Evolutionary conservation across 2,888 invertebrate genomes (phyloP).

Genomic region (Cantharis lateralis): DNA sequence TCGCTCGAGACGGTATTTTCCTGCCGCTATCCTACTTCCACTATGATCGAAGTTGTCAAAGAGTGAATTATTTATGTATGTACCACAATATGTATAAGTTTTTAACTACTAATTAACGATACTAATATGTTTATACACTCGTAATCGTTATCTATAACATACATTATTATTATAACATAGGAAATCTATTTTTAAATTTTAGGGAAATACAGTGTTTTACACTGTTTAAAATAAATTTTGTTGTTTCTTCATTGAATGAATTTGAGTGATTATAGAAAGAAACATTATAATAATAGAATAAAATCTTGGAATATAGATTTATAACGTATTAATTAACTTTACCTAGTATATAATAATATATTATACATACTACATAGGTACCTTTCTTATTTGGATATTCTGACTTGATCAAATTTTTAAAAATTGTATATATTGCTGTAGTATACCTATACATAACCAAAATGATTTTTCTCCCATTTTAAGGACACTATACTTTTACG

Average conservation of each 20-base stretch:
- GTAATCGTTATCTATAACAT: not conserved
- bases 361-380: too few relatives aligned
- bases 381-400: too few relatives aligned
- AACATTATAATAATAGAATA: too few relatives aligned
- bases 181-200: not conserved
- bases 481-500: too few relatives aligned
- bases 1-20: not conserved
- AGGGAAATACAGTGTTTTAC: not conserved
- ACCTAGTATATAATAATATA: too few relatives aligned
- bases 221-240: not conserved
- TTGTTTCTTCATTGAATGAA: not conserved
- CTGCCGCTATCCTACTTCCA: not conserved
- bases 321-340: too few relatives aligned
- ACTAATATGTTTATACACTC: not conserved
- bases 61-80: not conserved
- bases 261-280: not conserved
- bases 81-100: not conserved
- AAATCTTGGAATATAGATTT: too few relatives aligned
- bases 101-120: not conserved
- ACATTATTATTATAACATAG: not conserved
- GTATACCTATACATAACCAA: too few relatives aligned
- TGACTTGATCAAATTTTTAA: too few relatives aligned
- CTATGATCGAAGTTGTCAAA: not conserved
- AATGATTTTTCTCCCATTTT: too few relatives aligned
- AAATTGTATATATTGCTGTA: too few relatives aligned